These are phyloP conservation scores for Aromia moschata DNA, from an alignment of 2,888 invertebrate species.

Conservation along the genomic window DNA sequence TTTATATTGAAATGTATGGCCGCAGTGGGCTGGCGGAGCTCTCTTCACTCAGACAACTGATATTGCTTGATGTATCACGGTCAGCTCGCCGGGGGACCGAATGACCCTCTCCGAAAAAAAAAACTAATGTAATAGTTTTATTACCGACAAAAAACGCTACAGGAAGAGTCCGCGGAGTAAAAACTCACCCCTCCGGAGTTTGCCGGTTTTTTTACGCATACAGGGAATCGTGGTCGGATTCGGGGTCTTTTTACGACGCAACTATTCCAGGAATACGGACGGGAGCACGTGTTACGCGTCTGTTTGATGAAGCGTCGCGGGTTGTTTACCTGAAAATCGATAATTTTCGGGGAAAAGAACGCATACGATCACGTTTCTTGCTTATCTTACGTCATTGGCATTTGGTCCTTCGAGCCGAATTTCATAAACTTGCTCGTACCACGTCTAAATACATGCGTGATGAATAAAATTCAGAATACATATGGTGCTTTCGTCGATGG, in stretches of 20 bases:
- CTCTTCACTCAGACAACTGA: constrained; percentile 62
- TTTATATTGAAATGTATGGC: constrained; percentile 63
- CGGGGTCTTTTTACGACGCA: constrained; percentile 50
- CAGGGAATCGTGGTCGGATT: constrained; percentile 47
- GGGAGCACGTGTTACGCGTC: constrained; percentile 43
- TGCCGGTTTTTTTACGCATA: constrained; percentile 46
- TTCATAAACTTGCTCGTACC: too few relatives aligned
- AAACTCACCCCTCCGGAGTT: constrained; percentile 31
- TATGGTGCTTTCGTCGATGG: too few relatives aligned
- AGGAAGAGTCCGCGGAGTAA: constrained; percentile 31
- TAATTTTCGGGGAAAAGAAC: constrained; percentile 43
- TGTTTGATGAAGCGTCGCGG: constrained; percentile 49
- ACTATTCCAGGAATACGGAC: constrained; percentile 51
- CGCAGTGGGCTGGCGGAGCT: constrained; percentile 58
- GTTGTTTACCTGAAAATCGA: constrained; percentile 54
- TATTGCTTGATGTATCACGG: constrained; percentile 65
- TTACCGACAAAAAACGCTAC: constrained; percentile 57
- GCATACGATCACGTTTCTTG: constrained; percentile 37
- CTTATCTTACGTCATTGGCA: constrained; percentile 39
- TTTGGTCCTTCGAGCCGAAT: too few relatives aligned
- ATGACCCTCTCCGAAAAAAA: constrained; percentile 59
- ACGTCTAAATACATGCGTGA: too few relatives aligned
- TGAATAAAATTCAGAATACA: too few relatives aligned
- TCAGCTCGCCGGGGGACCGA: constrained; percentile 60
- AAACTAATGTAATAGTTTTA: constrained; percentile 65